phyloP scores from a whole-genome alignment of 2,113 vertebrate species.

The Tylochromis polylepis region DNA sequence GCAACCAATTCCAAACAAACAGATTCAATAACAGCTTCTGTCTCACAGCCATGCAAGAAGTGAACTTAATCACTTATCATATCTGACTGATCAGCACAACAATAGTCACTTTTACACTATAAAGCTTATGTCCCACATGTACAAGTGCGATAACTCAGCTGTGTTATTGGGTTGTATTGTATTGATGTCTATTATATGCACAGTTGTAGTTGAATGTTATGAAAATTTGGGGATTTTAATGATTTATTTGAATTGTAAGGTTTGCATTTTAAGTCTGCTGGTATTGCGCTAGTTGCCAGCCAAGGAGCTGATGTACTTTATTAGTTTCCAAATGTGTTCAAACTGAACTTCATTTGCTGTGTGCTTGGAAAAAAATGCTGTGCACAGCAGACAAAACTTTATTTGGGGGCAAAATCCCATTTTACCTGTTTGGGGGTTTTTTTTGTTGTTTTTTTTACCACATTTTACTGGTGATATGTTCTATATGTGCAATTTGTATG shows the following conservation, averaged over 20 bases:
- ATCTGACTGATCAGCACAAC: background rate
- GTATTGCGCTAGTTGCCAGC: too few species aligned
- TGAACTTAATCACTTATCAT: background rate
- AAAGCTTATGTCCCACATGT: background rate
- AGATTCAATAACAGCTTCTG: background rate
- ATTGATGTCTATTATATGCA: background rate
- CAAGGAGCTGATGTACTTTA: too few species aligned
- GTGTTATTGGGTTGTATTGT: background rate
- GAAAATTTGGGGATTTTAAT: background rate
- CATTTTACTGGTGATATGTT: too few species aligned
- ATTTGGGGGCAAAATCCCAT: too few species aligned
- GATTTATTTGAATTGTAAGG: background rate
- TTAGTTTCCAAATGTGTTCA: too few species aligned
- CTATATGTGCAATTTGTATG: too few species aligned
- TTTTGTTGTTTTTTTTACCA: too few species aligned
- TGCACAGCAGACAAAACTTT: too few species aligned
- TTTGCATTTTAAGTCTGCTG: background rate
- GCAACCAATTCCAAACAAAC: background rate
- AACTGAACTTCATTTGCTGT: too few species aligned
- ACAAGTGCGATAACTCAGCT: background rate
- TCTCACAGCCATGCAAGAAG: background rate
- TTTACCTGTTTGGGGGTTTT: too few species aligned
- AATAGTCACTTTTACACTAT: background rate
- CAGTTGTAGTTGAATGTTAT: background rate
- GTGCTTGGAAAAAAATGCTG: too few species aligned